A percentile compares a stretch with the other conserved stretches of the same genome.
Evolutionary conservation across 2,113 vertebrate genomes (phyloP).

Genomic region (Rhombomys opimus): DNA sequence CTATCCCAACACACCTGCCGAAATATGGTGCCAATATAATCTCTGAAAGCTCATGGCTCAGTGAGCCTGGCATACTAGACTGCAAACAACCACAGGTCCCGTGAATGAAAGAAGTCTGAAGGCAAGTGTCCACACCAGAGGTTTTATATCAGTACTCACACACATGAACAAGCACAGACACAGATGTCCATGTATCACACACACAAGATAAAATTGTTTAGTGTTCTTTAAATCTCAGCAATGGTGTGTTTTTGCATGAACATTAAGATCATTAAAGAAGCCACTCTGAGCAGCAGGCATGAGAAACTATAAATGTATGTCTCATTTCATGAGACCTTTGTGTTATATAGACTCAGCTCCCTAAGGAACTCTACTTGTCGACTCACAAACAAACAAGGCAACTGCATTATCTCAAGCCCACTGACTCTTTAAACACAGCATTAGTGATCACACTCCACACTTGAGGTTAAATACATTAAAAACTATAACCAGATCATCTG

Average conservation of each 20-base stretch:
- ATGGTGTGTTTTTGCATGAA: slow-evolving; percentile 45
- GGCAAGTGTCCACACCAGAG: neutral
- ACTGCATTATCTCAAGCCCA: slow-evolving; percentile 62
- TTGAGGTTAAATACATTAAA: slow-evolving; percentile 51
- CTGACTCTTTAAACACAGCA: slow-evolving; percentile 56
- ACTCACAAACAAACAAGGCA: slow-evolving; percentile 71
- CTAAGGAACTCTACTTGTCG: slow-evolving; percentile 76
- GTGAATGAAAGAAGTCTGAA: neutral
- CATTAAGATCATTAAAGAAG: slow-evolving; percentile 60
- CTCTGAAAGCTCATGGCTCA: too few relatives aligned
- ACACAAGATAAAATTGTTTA: too few relatives aligned
- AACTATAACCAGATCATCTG: slow-evolving; percentile 41
- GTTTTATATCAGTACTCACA: neutral
- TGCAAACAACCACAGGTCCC: neutral
- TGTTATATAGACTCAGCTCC: slow-evolving; percentile 2
- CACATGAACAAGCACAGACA: neutral
- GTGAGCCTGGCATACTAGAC: too few relatives aligned
- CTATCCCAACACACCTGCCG: too few relatives aligned
- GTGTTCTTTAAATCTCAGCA: slow-evolving; percentile 48
- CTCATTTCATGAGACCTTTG: neutral
- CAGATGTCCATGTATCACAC: neutral
- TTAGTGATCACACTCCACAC: slow-evolving; percentile 54
- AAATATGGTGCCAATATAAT: neutral
- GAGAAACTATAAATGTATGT: neutral
- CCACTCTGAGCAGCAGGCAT: slow-evolving; percentile 58